A percentile compares a stretch with the other conserved stretches of the same genome.
These are phyloP conservation scores for Triplophysa tibetana DNA, from an alignment of 2,113 vertebrate species.

Conservation along the genomic window DNA sequence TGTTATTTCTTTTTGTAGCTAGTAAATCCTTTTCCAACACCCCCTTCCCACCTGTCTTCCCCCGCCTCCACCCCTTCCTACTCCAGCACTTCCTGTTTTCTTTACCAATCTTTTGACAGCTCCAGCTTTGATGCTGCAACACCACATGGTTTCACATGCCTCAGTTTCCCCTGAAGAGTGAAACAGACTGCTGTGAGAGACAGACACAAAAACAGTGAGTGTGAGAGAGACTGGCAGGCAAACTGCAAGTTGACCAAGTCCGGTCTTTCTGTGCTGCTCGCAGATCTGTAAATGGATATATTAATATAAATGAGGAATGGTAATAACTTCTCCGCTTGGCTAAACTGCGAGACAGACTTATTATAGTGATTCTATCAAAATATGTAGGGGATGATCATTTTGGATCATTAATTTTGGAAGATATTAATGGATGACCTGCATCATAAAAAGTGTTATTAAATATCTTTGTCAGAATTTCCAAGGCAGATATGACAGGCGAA, in stretches of 20 bases:
- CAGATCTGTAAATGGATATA: not conserved
- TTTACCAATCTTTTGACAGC: constrained; percentile 21
- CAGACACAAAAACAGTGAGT: constrained; percentile 11
- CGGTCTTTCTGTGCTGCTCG: not conserved
- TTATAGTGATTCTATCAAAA: constrained; percentile 3
- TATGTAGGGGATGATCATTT: not conserved
- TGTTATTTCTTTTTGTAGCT: not conserved
- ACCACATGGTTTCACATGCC: constrained; percentile 35
- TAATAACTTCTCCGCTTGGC: not conserved
- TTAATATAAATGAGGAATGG: not conserved
- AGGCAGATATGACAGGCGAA: not conserved
- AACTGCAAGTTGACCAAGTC: constrained; percentile 9
- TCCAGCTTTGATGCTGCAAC: constrained; percentile 38
- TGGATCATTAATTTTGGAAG: not conserved
- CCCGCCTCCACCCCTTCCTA: not conserved
- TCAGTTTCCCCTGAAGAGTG: constrained; percentile 19
- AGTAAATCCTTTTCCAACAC: not conserved
- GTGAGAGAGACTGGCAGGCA: constrained; percentile 6
- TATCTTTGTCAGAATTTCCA: not conserved
- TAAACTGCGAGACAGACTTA: not conserved
- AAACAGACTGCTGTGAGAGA: constrained; percentile 20
- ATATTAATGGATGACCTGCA: not conserved
- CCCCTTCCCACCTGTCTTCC: not conserved
- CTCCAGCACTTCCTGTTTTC: constrained; percentile 5
- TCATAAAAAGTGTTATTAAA: not conserved